Base-by-base conservation (phyloP, 1,140 invertebrate genomes). In the Acromyrmex heyeri region DNA sequence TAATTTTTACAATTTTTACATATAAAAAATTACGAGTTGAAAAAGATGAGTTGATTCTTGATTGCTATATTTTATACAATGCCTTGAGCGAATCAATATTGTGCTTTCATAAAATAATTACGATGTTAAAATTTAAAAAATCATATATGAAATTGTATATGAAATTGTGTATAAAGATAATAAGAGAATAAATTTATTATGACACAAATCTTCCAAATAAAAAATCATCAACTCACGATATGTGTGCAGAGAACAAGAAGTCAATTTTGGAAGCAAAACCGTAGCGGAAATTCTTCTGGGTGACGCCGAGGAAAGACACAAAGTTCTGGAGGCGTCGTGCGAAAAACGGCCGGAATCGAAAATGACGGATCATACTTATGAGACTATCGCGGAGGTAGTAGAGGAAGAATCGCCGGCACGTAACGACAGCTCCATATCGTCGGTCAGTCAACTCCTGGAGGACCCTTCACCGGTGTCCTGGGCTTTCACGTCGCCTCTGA, bases 351-450 rank as follows among this genome's bases (percentile, higher is more conserved):
- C 67, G 48, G 76, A 67, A 16, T 14, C 34, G 0, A 53, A 34
- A n/a, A 86, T 83, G 30, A 86, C 77, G 1, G 87, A 91, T 34
- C 91, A 93, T 24, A 91, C 92, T 12, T 94, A 94, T 65, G 94
- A 94, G 78, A 91, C 91, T 27, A 94, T 94, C 77, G 76, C 65
- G 3, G 90, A 78, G 55, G 44, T 67, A 21, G 64, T 78, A 10
- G 81, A 92, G 0, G 90, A 92, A 38, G 89, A 86, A 14, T 83
- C 82, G 8, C 65, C 90, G 0, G 24, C 78, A 16, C 94, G 94
- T 72, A 95, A 95, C 78, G 94, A 95, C 64, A 95, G 95, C 70
- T 95, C 94, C 0, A 91, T 95, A 3, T 94, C 93, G 0, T 95
- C 95, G 62, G 95, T 94, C 3, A 95, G 95, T 88, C 95, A 95